phyloP scores from a whole-genome alignment of 1,140 invertebrate species.

The Alviniconcha marisindica region DNA sequence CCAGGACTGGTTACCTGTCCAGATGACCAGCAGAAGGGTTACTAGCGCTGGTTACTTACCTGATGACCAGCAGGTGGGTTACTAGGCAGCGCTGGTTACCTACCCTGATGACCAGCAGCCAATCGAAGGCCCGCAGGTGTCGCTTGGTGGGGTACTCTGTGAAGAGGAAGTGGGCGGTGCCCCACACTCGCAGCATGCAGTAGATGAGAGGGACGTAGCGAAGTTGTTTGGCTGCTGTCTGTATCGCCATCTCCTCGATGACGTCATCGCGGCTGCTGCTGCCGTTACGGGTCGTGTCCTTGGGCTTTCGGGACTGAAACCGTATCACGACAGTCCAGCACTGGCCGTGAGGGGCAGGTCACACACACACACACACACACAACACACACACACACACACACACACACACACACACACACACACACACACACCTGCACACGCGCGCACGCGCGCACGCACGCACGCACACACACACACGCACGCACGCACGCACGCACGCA shows the following conservation, averaged over 20 bases:
- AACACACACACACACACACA: not conserved
- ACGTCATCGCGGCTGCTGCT: slow-evolving; percentile 38
- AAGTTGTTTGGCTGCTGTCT: slow-evolving; percentile 57
- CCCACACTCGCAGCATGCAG: slow-evolving; percentile 55
- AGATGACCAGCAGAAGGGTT: too few relatives aligned
- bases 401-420: not conserved
- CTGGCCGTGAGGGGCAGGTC: too few relatives aligned
- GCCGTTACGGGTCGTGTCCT: slow-evolving; percentile 5
- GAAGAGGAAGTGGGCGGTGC: slow-evolving; percentile 53
- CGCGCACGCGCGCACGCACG: not conserved
- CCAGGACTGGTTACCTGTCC: too few relatives aligned
- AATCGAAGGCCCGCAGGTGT: slow-evolving; percentile 43
- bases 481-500: not conserved
- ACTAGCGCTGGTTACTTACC: too few relatives aligned
- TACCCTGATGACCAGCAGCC: slow-evolving; percentile 58
- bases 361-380: not conserved
- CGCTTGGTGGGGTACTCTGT: slow-evolving; percentile 37
- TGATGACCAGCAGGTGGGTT: too few relatives aligned
- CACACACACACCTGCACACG: too few relatives aligned
- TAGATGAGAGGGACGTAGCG: slow-evolving; percentile 60
- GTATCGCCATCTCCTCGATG: slow-evolving; percentile 45
- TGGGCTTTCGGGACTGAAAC: slow-evolving; percentile 13
- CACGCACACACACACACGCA: not conserved
- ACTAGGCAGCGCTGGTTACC: not conserved
- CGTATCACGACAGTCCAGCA: too few relatives aligned